Conservation (phyloP, 2,797 vertebrate genomes). For the Gephyroberyx darwinii region DNA sequence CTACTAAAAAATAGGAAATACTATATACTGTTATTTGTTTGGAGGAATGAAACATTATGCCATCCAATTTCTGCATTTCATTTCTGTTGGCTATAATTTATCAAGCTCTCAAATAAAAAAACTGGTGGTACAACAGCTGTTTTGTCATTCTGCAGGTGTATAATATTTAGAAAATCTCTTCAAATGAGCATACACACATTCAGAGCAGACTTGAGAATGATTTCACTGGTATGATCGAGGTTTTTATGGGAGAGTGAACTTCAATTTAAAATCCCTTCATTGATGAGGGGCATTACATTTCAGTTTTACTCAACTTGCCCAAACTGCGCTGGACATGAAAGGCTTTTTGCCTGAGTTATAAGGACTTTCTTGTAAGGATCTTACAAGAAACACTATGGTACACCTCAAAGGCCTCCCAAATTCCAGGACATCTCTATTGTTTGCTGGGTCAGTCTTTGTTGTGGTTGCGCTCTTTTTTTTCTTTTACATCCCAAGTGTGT, state of each 20-base stretch:
- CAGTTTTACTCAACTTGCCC: neutral
- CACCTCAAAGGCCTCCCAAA: conserved; percentile 38
- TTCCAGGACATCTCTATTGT: conserved; percentile 55
- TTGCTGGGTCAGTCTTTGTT: conserved; percentile 56
- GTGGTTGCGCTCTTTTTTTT: conserved; percentile 18
- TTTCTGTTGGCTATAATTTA: neutral
- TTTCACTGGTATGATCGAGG: neutral
- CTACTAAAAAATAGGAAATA: neutral
- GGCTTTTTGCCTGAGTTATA: conserved; percentile 10
- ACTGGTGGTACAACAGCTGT: conserved; percentile 36
- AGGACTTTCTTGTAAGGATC: neutral
- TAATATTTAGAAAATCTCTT: neutral
- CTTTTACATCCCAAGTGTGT: conserved; percentile 43
- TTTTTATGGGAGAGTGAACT: neutral
- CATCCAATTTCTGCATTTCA: neutral
- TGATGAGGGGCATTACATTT: neutral
- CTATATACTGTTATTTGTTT: neutral
- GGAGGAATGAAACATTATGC: neutral
- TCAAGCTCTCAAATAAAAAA: neutral
- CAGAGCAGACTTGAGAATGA: too few relatives aligned
- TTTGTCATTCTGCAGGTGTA: conserved; percentile 6
- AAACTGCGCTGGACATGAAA: conserved; percentile 34
- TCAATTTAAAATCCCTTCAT: neutral
- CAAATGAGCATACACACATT: neutral
- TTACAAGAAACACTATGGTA: conserved; percentile 12